Conservation (phyloP, 2,113 vertebrate genomes). For the Tragelaphus strepsiceros region DNA sequence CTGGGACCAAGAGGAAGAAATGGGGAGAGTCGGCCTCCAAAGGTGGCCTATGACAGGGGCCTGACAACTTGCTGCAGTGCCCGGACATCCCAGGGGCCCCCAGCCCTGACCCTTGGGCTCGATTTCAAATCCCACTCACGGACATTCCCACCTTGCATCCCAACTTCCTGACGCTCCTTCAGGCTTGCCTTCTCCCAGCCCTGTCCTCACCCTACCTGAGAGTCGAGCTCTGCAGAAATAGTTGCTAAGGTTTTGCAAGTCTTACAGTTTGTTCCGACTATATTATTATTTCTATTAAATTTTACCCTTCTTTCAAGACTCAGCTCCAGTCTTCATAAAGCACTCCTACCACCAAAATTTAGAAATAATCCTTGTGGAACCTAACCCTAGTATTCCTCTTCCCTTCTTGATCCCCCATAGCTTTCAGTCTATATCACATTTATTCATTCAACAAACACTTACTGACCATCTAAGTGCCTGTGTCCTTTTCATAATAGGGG, state of each 20-base stretch:
- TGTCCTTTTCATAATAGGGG: not conserved
- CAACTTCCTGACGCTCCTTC: not conserved
- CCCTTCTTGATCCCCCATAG: not conserved
- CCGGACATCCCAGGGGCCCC: not conserved
- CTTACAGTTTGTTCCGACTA: not conserved
- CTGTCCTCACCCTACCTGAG: not conserved
- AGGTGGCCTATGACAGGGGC: not conserved
- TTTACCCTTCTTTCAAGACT: not conserved
- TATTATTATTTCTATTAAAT: not conserved
- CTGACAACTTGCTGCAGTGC: not conserved
- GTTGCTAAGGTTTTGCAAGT: not conserved
- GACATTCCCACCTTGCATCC: rapidly evolving
- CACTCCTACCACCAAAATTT: rapidly evolving
- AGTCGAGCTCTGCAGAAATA: not conserved
- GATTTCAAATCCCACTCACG: not conserved
- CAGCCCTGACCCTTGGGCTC: too few relatives aligned
- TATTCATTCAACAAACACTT: not conserved
- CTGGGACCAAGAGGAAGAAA: not conserved
- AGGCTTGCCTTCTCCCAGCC: not conserved
- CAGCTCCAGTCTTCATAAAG: not conserved
- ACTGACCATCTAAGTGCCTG: not conserved
- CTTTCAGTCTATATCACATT: not conserved
- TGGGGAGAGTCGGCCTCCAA: not conserved
- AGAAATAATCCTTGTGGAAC: too few relatives aligned
- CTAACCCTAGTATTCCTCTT: rapidly evolving